A percentile compares a stretch with the other conserved stretches of the same genome.
phyloP scores from a whole-genome alignment of 2,797 vertebrate species.

The Anolis apletophallus region DNA sequence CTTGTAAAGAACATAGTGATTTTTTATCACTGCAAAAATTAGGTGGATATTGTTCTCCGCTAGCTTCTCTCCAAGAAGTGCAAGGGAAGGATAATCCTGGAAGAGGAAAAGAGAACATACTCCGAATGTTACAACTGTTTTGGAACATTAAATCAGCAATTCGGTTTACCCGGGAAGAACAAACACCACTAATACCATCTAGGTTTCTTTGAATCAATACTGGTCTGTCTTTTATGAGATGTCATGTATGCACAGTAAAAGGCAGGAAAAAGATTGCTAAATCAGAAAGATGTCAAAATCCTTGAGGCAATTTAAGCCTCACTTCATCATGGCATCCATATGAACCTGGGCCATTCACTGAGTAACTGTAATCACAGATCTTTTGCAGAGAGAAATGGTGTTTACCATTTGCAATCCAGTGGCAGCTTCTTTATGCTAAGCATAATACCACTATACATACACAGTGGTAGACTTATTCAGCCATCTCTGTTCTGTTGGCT shows the following conservation, averaged over 20 bases:
- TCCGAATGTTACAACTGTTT: neutral
- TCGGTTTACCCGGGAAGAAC: neutral
- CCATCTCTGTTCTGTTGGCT: neutral
- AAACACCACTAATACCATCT: neutral
- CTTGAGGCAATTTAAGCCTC: neutral
- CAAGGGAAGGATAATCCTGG: constrained; percentile 96
- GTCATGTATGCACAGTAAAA: neutral
- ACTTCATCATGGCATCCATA: neutral
- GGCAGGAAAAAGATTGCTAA: neutral
- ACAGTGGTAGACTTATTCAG: neutral
- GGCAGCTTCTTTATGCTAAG: too few relatives aligned
- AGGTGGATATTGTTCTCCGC: constrained; percentile 97
- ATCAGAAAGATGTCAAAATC: constrained; percentile 16
- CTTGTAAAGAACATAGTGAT: constrained; percentile 94
- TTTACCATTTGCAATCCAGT: neutral
- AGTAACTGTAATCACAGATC: neutral
- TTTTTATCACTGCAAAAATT: constrained; percentile 95
- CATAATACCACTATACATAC: too few relatives aligned
- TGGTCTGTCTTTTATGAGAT: neutral
- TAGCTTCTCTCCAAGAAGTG: constrained; percentile 94
- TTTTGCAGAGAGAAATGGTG: neutral
- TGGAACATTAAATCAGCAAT: neutral
- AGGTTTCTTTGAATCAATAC: neutral
- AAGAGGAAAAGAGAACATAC: neutral
- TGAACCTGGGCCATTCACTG: rapidly evolving